Percentiles rank a stretch among this genome's conserved stretches.
Conservation (phyloP, 2,113 vertebrate genomes). For the Carettochelys insculpta region DNA sequence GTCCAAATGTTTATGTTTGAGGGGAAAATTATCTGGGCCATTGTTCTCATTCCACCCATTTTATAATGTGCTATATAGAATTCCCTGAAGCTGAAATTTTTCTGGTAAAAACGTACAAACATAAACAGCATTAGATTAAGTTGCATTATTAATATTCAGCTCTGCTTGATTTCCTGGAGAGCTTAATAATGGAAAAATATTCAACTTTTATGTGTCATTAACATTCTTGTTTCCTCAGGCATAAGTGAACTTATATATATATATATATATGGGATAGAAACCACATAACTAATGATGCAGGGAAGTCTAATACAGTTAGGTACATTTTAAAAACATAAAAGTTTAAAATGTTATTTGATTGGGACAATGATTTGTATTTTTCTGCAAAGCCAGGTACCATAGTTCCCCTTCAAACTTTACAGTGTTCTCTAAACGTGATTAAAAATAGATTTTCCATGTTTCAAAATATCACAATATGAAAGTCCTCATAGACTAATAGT, state of each 20-base stretch:
- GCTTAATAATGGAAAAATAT: constrained; percentile 47
- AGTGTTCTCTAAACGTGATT: not conserved
- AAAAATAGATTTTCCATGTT: not conserved
- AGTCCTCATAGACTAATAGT: not conserved
- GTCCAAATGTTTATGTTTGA: not conserved
- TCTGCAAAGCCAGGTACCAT: not conserved
- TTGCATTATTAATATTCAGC: constrained; percentile 32
- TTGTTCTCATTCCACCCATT: not conserved
- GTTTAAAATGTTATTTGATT: not conserved
- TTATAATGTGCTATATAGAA: not conserved
- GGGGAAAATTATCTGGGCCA: constrained; percentile 18
- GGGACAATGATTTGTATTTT: not conserved
- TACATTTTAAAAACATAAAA: not conserved
- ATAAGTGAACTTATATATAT: not conserved
- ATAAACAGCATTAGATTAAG: constrained; percentile 25
- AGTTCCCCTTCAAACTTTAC: not conserved
- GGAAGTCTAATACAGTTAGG: not conserved
- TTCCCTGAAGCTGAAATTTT: not conserved
- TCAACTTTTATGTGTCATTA: constrained; percentile 52
- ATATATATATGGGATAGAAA: not conserved
- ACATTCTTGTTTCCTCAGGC: constrained; percentile 2
- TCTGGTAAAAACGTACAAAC: not conserved
- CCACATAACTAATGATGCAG: not conserved
- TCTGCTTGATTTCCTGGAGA: constrained; percentile 36
- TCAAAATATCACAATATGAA: not conserved